These are phyloP conservation scores for Heterochromis multidens DNA, from an alignment of 2,113 vertebrate species.

Conservation along the genomic window DNA sequence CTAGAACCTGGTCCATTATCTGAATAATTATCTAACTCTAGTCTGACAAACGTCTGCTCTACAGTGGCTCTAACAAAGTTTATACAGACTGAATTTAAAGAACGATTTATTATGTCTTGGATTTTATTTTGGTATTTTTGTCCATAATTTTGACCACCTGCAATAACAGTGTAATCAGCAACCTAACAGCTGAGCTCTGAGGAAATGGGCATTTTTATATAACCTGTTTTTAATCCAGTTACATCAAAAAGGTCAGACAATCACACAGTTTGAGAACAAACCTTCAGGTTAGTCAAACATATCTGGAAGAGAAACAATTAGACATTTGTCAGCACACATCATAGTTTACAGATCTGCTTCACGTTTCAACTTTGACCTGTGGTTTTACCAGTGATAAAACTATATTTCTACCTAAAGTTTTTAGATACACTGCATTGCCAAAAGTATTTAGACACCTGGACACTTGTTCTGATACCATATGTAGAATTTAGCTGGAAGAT, in stretches of 20 bases:
- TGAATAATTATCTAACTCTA: not conserved
- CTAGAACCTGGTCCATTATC: not conserved
- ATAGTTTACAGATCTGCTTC: not conserved
- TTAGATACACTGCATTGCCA: not conserved
- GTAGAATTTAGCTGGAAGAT: not conserved
- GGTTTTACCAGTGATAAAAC: not conserved
- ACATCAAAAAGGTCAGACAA: not conserved
- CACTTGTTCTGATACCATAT: not conserved
- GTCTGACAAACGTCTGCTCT: not conserved
- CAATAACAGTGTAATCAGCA: not conserved
- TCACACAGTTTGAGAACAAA: not conserved
- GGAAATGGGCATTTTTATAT: not conserved
- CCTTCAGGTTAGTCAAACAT: not conserved
- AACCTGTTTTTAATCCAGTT: not conserved
- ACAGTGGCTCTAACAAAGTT: not conserved
- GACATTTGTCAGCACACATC: not conserved
- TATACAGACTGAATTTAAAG: not conserved
- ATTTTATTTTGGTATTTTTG: not conserved
- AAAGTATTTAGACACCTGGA: not conserved
- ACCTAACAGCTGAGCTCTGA: not conserved
- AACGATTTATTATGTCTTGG: not conserved
- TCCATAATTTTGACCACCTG: not conserved
- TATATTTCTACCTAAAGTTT: not conserved
- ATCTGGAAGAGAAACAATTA: not conserved
- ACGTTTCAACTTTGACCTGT: not conserved